Percentiles rank a stretch among this genome's conserved stretches.
phyloP scores from a whole-genome alignment of 2,797 vertebrate genomes.

The Geotrypetes seraphini region DNA sequence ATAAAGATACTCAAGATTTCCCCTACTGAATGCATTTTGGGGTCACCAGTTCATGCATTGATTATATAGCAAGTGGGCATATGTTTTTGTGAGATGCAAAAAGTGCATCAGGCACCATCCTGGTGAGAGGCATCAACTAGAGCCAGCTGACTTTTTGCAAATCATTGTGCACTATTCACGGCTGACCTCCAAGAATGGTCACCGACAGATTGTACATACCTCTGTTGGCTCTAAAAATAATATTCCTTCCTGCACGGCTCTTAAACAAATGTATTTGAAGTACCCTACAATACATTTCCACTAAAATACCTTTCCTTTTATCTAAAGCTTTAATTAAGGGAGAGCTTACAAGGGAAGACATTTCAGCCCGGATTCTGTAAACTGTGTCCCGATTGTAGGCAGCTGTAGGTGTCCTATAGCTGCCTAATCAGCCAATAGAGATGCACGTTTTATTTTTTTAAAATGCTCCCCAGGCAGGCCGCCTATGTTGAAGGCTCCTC shows the following conservation, averaged over 20 bases:
- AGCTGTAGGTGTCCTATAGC: too few species aligned
- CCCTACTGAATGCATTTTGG: neutral
- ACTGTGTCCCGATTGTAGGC: too few species aligned
- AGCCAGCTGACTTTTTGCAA: neutral
- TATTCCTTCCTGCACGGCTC: constrained; percentile 12
- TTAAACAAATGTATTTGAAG: constrained; percentile 27
- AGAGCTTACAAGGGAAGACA: too few species aligned
- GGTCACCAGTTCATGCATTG: neutral
- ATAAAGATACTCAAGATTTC: neutral
- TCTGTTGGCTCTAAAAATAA: constrained; percentile 3
- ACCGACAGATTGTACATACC: neutral
- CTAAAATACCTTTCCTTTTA: constrained; percentile 41
- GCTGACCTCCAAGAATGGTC: rapidly evolving
- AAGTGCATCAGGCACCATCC: neutral
- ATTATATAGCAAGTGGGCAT: neutral
- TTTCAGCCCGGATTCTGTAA: too few species aligned
- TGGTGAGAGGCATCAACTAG: neutral
- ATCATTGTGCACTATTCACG: rapidly evolving
- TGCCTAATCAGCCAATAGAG: too few species aligned
- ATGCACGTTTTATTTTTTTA: too few species aligned
- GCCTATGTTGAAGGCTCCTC: too few species aligned
- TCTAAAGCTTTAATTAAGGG: too few species aligned
- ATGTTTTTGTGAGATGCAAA: neutral
- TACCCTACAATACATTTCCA: constrained; percentile 26
- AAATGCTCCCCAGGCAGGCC: too few species aligned